Evolutionary conservation across 2,797 vertebrate species (phyloP).

Genomic region (Pelochelys cantorii): DNA sequence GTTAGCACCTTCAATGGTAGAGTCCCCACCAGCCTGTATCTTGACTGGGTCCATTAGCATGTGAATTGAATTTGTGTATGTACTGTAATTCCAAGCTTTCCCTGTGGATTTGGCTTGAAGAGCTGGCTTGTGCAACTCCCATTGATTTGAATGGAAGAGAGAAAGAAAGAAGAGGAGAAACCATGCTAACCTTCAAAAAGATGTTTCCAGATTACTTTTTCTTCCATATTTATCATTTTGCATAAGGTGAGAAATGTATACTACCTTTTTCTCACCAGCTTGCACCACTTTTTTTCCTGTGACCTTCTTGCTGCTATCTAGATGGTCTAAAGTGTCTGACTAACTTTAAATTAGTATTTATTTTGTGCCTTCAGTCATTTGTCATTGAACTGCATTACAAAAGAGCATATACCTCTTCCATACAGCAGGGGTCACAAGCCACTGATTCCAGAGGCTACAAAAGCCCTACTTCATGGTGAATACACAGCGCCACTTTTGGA

Average conservation of each 20-base stretch:
- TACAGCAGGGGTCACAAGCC: fast-evolving
- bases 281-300: not conserved
- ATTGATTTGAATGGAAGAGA: not conserved
- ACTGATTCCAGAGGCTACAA: fast-evolving
- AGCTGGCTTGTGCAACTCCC: not conserved
- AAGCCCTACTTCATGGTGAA: fast-evolving
- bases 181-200: not conserved
- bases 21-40: too few relatives aligned
- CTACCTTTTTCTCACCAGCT: not conserved
- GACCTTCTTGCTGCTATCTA: fast-evolving
- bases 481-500: not conserved
- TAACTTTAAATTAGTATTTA: fast-evolving
- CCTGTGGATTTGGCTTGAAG: too few relatives aligned
- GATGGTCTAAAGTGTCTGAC: fast-evolving
- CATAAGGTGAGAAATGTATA: not conserved
- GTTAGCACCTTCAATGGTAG: too few relatives aligned
- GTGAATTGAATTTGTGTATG: too few relatives aligned
- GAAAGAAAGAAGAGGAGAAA: constrained; percentile 37
- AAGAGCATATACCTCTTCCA: not conserved
- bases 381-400: not conserved
- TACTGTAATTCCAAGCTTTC: too few relatives aligned
- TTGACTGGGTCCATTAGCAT: too few relatives aligned
- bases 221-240: not conserved
- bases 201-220: not conserved
- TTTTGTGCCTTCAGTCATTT: not conserved